These are phyloP conservation scores for Montipora capitata DNA, from an alignment of 92 coral and sea anemone species.

Conservation along the genomic window DNA sequence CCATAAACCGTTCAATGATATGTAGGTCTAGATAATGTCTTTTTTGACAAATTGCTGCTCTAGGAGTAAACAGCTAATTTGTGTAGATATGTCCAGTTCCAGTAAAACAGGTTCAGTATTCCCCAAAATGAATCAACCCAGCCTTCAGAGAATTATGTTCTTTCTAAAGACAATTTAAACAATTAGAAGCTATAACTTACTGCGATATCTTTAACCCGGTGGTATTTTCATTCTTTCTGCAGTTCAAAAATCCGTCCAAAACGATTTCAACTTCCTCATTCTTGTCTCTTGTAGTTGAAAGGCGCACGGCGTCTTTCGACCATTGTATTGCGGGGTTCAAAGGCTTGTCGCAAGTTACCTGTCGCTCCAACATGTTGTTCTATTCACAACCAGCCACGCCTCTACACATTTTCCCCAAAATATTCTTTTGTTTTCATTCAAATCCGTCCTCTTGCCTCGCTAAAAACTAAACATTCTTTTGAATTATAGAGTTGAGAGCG, in stretches of 20 bases:
- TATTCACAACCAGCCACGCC: constrained; percentile 38
- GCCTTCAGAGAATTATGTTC: neutral
- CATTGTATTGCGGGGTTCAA: constrained; percentile 9
- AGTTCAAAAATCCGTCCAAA: neutral
- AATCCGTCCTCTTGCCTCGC: neutral
- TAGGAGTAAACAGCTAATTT: neutral
- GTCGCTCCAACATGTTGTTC: constrained; percentile 33
- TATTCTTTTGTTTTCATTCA: neutral
- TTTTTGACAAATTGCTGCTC: neutral
- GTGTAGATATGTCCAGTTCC: neutral
- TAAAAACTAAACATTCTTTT: too few relatives aligned
- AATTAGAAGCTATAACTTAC: constrained; percentile 7
- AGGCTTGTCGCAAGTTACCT: constrained; percentile 40
- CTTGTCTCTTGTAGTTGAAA: neutral
- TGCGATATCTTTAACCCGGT: constrained; percentile 7
- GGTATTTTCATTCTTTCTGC: neutral
- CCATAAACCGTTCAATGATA: too few relatives aligned
- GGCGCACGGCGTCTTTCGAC: neutral
- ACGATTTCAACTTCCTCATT: neutral
- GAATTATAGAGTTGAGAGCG: too few relatives aligned
- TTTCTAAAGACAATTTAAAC: neutral
- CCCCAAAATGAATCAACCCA: neutral
- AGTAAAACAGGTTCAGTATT: neutral
- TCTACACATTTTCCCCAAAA: neutral
- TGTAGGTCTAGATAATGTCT: too few relatives aligned